Evolutionary conservation across 2,888 invertebrate genomes (phyloP), one percentile per base, ranked within the genome.

Genomic region (Macroteleia sp.): DNA sequence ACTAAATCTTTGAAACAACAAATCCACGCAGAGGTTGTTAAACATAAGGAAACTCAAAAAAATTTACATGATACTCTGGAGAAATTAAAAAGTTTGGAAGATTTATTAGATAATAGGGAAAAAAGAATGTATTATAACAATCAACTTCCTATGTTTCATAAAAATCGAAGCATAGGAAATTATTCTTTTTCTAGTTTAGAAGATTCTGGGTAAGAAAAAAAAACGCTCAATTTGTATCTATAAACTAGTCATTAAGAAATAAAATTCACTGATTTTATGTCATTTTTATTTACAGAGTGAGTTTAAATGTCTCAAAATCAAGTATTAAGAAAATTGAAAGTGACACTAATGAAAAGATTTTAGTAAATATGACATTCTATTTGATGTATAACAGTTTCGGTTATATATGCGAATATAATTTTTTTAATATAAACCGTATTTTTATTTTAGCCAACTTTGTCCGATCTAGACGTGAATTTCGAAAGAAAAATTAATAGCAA

Each of bases 1-100:
- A 93, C 93, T 1, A 97, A 96, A 92, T 95, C 94, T 87, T 94
- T 94, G 81, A 95, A 93, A 69, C 95, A 95, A 81, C 95, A 96
- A 86, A 89, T 96, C 12, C 94, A 94, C 77, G 88, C 90, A 0
- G 96, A 96, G 89, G 93, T 95, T 57, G 92, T 92, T 57, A 96
- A 95, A 82, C 94, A 95, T 76, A 96, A 94, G 80, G 95, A 95
- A 83, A 93, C 95, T 1, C 93, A 95, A 80, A 93, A 93, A 39
- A 94, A 95, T 77, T 91, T 96, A 42, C 93, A 94, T 66, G 92
- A 94, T 41, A 93, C 94, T 1, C 92, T 94, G 56, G 92, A 88
- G 8, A 95, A 95, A 87, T 93, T 95, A 57, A 94, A 94, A 79
- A 93, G 92, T 80, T 88, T 95, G 1, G 93, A 94, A 62, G 92